These are phyloP conservation scores for Apodemia mormo DNA, from an alignment of 2,888 invertebrate species.

Conservation along the genomic window DNA sequence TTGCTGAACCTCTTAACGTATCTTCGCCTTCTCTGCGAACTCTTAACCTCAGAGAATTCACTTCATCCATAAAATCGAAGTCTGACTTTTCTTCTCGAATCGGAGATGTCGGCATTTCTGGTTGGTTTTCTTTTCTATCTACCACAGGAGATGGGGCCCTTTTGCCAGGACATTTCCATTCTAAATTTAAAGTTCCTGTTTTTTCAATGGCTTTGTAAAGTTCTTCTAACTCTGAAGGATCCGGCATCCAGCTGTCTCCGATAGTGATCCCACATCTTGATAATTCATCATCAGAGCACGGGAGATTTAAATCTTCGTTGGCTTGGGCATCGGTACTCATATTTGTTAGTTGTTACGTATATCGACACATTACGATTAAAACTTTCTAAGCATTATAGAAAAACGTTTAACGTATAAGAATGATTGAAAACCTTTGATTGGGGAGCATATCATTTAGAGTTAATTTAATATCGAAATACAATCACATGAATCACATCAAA, in stretches of 20 bases:
- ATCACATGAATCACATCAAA: too few species aligned
- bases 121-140: constrained; percentile 73
- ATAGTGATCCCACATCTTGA: constrained; percentile 67
- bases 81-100: constrained; percentile 84
- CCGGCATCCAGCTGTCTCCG: constrained; percentile 84
- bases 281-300: constrained; percentile 86
- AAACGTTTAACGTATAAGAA: constrained; percentile 25
- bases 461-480: too few species aligned
- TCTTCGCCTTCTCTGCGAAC: constrained; percentile 88
- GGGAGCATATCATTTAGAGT: too few species aligned
- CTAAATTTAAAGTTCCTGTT: constrained; percentile 84
- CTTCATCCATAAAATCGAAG: constrained; percentile 94
- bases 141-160: constrained; percentile 87
- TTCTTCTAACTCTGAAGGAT: constrained; percentile 85
- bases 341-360: constrained; percentile 22
- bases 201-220: constrained; percentile 87
- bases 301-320: constrained; percentile 83
- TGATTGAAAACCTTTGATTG: too few species aligned
- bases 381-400: background rate
- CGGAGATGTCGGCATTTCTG: constrained; percentile 63
- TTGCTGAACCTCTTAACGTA: constrained; percentile 89
- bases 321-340: constrained; percentile 55
- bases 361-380: background rate
- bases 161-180: constrained; percentile 92
- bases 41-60: constrained; percentile 86